Conservation (phyloP, 2,888 invertebrate species). For the Lapara coniferarum region DNA sequence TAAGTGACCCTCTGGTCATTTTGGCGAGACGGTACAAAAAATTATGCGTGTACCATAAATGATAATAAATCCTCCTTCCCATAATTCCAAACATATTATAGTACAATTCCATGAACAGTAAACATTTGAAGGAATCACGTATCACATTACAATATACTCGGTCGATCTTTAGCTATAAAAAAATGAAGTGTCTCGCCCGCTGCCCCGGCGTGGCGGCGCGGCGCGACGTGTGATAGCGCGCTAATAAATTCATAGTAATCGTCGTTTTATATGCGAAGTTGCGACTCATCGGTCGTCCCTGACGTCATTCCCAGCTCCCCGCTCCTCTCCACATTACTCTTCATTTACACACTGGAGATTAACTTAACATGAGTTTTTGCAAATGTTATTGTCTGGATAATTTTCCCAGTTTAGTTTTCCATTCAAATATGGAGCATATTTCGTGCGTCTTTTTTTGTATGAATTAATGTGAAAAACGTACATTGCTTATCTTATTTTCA, state of each 20-base stretch:
- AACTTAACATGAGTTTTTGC: not conserved
- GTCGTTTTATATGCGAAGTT: not conserved
- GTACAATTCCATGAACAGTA: not conserved
- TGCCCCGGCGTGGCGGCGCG: too few relatives aligned
- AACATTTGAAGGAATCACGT: not conserved
- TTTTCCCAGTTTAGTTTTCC: not conserved
- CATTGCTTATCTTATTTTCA: too few relatives aligned
- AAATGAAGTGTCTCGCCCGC: too few relatives aligned
- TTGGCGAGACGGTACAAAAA: too few relatives aligned
- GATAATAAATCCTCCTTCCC: too few relatives aligned
- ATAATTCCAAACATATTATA: too few relatives aligned
- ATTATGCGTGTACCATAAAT: too few relatives aligned
- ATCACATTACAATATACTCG: not conserved
- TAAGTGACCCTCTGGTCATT: too few relatives aligned
- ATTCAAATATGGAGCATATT: not conserved
- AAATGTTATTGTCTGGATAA: not conserved
- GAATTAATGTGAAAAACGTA: too few relatives aligned
- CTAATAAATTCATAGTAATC: conserved; percentile 6
- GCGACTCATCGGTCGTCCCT: not conserved
- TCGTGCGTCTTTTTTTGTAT: not conserved
- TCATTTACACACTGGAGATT: not conserved
- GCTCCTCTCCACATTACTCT: not conserved
- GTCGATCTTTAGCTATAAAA: too few relatives aligned
- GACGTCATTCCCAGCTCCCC: not conserved
- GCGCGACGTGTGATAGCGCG: not conserved